Evolutionary conservation across 1,140 invertebrate species (phyloP), one percentile per base, ranked within the genome.

Genomic region (Glossosoma conforme): DNA sequence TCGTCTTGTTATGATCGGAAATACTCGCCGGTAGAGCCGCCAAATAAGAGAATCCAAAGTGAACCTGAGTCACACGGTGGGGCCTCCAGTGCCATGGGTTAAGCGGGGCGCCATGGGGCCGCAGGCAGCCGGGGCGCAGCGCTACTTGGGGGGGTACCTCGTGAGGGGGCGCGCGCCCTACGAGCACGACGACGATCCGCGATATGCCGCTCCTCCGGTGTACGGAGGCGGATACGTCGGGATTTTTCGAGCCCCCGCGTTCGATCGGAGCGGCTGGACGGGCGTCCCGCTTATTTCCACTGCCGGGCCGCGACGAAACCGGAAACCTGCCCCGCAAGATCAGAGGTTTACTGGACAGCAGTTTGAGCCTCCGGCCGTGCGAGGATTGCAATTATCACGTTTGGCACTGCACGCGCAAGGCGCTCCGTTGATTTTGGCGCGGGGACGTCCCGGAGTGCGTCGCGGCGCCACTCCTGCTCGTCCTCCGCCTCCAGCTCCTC

Each of bases 321-420:
- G 30, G 44, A 51, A 49, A 43, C 50, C 46, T 22, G 51, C 54
- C 64, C 40, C 62, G 64, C 19, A 60, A 72, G 51, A 72, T 72
- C 20, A 67, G 55, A 65, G 68, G 44, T 28, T 32, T 52, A 24
- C 36, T 4, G 33, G 33, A 2, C 42, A 49, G 56, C 52, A 65
- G 66, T 72, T 74, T 18, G 68, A 60, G n/a, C 60, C 36, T 60
- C 67, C n/a, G 62, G 70, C 54, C 38, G 51, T 55, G 11, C 70
- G 63, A 38, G 69, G 75, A 43, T 76, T 69, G 59, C 79, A 79
- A 40, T 67, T 72, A 10, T 72, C 70, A 18, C 69, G 84, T 58
- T 66, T 88, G 44, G 86, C 85, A 2, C 82, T 85, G 56, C 86
- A 88, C 63, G 83, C 85, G 18, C 85, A 87, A 60, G 86, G 86